Evolutionary conservation across 2,113 vertebrate genomes (phyloP).

Genomic region (Archilochus colubris): DNA sequence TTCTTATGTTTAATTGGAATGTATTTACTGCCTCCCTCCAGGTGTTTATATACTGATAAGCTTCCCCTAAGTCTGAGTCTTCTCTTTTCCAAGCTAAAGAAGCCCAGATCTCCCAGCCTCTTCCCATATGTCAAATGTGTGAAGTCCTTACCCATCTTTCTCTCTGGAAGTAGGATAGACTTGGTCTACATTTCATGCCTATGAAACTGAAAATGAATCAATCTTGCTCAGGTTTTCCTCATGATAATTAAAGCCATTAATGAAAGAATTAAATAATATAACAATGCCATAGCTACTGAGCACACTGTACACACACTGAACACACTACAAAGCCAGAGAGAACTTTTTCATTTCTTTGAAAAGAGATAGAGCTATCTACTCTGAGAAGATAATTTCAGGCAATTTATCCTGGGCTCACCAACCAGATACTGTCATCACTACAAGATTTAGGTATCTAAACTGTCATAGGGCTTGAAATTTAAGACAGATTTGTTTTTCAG

Average conservation of each 20-base stretch:
- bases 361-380: background rate
- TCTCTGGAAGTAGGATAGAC: background rate
- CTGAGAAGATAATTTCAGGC: background rate
- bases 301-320: background rate
- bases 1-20: background rate
- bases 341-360: background rate
- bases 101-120: background rate
- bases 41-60: background rate
- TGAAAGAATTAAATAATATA: background rate
- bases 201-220: background rate
- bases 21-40: background rate
- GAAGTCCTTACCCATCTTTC: background rate
- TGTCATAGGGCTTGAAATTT: background rate
- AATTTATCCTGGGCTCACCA: background rate
- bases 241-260: background rate
- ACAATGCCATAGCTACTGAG: background rate
- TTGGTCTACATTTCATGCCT: background rate
- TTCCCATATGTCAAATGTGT: background rate
- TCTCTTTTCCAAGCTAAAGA: background rate
- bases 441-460: background rate
- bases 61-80: background rate
- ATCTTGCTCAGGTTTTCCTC: background rate
- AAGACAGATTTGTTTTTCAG: background rate
- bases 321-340: background rate
- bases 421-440: background rate